Evolutionary conservation across 2,797 vertebrate species (phyloP), one percentile per base, ranked within the genome.

Genomic region (Leptatherina wallacei): DNA sequence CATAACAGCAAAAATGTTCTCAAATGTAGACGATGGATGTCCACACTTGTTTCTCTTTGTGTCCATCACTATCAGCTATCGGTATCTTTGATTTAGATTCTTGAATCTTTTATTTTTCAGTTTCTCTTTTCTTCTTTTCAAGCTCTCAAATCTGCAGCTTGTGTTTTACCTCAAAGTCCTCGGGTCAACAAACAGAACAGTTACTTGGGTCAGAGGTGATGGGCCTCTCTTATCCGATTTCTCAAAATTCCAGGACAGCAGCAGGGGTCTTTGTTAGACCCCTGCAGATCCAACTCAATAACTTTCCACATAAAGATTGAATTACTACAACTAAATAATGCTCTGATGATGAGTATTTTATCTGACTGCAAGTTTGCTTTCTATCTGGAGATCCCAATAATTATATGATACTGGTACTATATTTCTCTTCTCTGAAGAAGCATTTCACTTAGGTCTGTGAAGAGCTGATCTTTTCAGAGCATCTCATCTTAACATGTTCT

Each of bases 111-210:
- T 35, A 10, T 35, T 35, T 35, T 35, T 35, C 9, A 35, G 35
- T 35, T 35, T 10, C 24, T 27, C 24, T 35, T 9, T 35, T 35
- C 35, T 35, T 27, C 24, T n/a, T 38, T 35, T 60, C 6, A 8
- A 24, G 20, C n/a, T 67, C 54, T 14, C 27, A 16, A 57, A 42
- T 49, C 64, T 71, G 32, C 47, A 65, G 71, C 33, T 69, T 44
- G 44, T 29, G 60, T 38, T 54, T 58, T 56, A 77, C 54, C 47
- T 56, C 4, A 72, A 57, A 69, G 63, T 77, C 70, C 68, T 6
- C 20, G 44, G 56, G 68, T 87, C 84, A 82, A 67, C 49, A 76
- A 82, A 84, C 63, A 84, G 33, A 85, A 77, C 62, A 82, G 74
- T 85, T 85, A 78, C 78, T 60, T 65, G n/a, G 82, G 75, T 77